Base-by-base conservation (phyloP, 1,140 invertebrate species). In the Streblospio benedicti region DNA sequence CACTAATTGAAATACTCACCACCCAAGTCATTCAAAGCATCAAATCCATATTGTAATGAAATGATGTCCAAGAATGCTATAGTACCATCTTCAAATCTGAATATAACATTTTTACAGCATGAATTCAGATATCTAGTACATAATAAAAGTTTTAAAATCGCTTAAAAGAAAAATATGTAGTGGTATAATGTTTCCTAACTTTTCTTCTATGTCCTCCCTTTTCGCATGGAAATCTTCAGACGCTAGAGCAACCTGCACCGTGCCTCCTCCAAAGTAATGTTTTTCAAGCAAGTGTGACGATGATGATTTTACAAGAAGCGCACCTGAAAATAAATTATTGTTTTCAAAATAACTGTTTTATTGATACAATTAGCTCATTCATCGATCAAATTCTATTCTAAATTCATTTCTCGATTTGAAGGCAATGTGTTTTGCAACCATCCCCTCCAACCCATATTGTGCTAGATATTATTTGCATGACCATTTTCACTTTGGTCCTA, bases 1-100 rank as follows among this genome's bases (percentile, higher is more conserved):
- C 44, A 33, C 49, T 35, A n/a, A 61, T 4, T 6, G 4, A 25
- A 18, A 57, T 23, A 4, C 38, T 52, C 6, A 14, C 45, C 45
- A 47, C 45, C n/a, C 71, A 43, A 78, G 41, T 47, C 64, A 65
- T 18, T 75, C 59, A 23, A 91, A 61, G 81, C 79, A 57, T 89
- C 84, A 68, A 95, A 89, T 35, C 92, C 91, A 79, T 90, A 83
- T 62, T 85, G 83, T 2, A 97, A 71, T 1, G 88, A 81, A 14
- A 88, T 77, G 65, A 97, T 91, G 16, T 89, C 87, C 20, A 95
- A 76, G 78, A 91, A 97, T 38, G 91, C 82, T 35, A 92, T 57
- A 0, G 94, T 96, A 12, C 94, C 94, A 83, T 96, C 92, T 81
- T 97, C 93, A 81, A 93, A 93, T 69, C 91, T 93, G 73, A 2